Base-by-base conservation (phyloP, 1,140 invertebrate genomes). In the Achroia grisella region DNA sequence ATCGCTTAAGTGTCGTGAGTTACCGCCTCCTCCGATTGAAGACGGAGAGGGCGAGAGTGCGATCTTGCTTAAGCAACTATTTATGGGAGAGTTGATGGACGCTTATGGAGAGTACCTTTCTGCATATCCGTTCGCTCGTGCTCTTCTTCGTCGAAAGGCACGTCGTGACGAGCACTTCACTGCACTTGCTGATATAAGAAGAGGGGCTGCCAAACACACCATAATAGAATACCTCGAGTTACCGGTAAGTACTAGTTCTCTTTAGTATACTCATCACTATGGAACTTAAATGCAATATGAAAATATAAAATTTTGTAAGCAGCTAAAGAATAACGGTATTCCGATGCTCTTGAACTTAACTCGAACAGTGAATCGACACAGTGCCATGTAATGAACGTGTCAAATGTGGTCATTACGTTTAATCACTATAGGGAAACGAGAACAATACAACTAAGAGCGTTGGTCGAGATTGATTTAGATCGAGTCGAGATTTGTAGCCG, bases 61-160 rank as follows among this genome's bases (percentile, higher is more conserved):
- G 28, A 85, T 87, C 47, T 59, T 86, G n/a, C 54, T 87, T 36
- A 81, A 76, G 39, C 85, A 87, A 39, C 52, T 87, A 28, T 84
- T 87, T 55, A 76, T 75, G 61, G 85, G 85, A 30, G 82, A 85
- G 54, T 48, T 87, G 29, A 57, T 86, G 62, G 85, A 87, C 52
- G 75, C 73, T 4, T 87, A 87, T 54, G 65, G 70, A 4, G 84
- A 87, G 56, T 86, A 71, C 42, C 48, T 87, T 52, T 57, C 74
- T 1, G 74, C 78, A 27, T 87, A 86, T 50, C 74, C 79, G 0
- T 72, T 75, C 35, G 82, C 84, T 8, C 67, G 73, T 10, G 73
- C 74, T 4, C 52, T 87, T 35, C 45, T 87, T 36, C 58, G 82
- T 13, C 66, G 75, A 5, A 86, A 86, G 61, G 53, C 56, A 39